Evolutionary conservation across 2,888 invertebrate genomes (phyloP).

Genomic region (Gymnosoma rotundatum): DNA sequence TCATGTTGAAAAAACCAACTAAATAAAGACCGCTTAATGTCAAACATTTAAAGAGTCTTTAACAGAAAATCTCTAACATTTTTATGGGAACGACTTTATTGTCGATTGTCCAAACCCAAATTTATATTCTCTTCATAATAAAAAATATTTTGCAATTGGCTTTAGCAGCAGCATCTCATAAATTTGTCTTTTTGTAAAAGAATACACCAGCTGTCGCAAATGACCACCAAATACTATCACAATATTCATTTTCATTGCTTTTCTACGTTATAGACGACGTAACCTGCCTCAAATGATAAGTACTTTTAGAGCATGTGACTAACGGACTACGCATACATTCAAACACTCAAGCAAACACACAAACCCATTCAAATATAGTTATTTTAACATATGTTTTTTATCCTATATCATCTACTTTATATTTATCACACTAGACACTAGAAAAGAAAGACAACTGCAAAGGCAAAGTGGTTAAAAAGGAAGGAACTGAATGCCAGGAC

Average conservation of each 20-base stretch:
- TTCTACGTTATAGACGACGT: conserved; percentile 38
- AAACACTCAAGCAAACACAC: background rate
- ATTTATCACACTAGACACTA: conserved; percentile 44
- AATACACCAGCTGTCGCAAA: conserved; percentile 53
- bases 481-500: conserved; percentile 46
- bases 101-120: background rate
- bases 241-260: conserved; percentile 44
- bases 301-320: conserved; percentile 29
- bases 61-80: too few species aligned
- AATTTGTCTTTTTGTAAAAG: conserved; percentile 31
- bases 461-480: conserved; percentile 29
- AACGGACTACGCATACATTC: background rate
- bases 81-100: background rate
- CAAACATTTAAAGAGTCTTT: too few species aligned
- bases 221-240: conserved; percentile 51
- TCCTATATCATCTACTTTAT: conserved; percentile 1
- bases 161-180: conserved; percentile 35
- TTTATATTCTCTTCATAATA: background rate
- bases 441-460: background rate
- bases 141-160: conserved; percentile 24
- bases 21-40: too few species aligned
- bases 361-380: conserved; percentile 1
- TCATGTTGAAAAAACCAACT: too few species aligned
- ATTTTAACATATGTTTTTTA: conserved; percentile 50
- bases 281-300: conserved; percentile 56